These are phyloP conservation scores for Crioceris asparagi DNA, from an alignment of 2,888 invertebrate genomes.

Conservation along the genomic window DNA sequence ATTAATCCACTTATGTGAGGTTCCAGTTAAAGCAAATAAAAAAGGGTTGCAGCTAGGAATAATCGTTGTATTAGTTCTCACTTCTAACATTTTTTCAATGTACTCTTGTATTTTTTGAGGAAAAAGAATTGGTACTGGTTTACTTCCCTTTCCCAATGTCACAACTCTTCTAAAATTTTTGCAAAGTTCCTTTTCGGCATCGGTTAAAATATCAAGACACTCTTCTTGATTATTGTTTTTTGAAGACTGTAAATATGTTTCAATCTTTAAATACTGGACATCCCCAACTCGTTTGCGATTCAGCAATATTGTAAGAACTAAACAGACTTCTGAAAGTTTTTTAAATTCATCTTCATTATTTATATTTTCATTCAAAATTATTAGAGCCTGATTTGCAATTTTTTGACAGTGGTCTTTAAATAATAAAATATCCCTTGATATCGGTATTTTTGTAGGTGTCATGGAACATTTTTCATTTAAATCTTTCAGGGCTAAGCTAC, in stretches of 20 bases:
- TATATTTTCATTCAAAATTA: background rate
- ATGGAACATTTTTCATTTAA: slow-evolving; percentile 6
- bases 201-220: too few species aligned
- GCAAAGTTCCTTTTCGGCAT: too few species aligned
- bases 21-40: slow-evolving; percentile 17
- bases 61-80: slow-evolving; percentile 10
- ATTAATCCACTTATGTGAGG: slow-evolving; percentile 17
- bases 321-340: slow-evolving; percentile 3
- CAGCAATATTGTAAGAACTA: slow-evolving; percentile 3
- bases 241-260: slow-evolving; percentile 3
- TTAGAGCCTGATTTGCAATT: background rate
- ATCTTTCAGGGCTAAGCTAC: slow-evolving; percentile 6
- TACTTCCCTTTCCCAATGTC: slow-evolving; percentile 17
- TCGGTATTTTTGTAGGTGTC: slow-evolving; percentile 4
- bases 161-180: slow-evolving; percentile 17
- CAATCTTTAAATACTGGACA: slow-evolving; percentile 6
- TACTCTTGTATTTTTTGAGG: slow-evolving; percentile 8
- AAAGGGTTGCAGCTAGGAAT: slow-evolving; percentile 17
- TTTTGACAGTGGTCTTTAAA: slow-evolving; percentile 2
- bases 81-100: slow-evolving; percentile 3
- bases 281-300: slow-evolving; percentile 7
- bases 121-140: slow-evolving; percentile 19
- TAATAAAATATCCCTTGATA: slow-evolving; percentile 4
- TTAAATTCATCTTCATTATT: slow-evolving; percentile 2
- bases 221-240: slow-evolving; percentile 3